These are phyloP conservation scores for Augiades crinisus DNA, from an alignment of 2,888 invertebrate species.

Conservation along the genomic window DNA sequence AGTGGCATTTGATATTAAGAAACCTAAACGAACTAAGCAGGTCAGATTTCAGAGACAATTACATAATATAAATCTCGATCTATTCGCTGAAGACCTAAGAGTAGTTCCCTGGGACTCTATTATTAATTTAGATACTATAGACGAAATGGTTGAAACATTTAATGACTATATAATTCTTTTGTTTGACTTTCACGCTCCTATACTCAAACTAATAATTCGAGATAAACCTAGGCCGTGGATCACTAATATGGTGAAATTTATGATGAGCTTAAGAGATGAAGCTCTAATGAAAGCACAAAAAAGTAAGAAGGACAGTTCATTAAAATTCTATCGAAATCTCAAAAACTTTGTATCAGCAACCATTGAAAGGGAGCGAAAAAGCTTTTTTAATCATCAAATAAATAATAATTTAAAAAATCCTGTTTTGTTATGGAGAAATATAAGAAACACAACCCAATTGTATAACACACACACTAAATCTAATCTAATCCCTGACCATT, in stretches of 20 bases:
- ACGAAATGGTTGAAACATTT: constrained; percentile 24
- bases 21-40: background rate
- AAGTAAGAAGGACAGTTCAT: constrained; percentile 9
- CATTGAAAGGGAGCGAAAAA: constrained; percentile 26
- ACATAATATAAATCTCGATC: background rate
- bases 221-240: constrained; percentile 29
- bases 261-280: constrained; percentile 29
- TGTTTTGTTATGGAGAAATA: background rate
- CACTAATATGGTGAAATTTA: constrained; percentile 28
- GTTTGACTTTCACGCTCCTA: constrained; percentile 31
- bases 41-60: background rate
- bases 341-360: constrained; percentile 25
- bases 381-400: background rate
- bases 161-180: constrained; percentile 15
- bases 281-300: constrained; percentile 18
- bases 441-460: background rate
- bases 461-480: background rate
- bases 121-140: background rate
- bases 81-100: background rate
- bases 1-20: constrained; percentile 8
- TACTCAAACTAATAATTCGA: constrained; percentile 9
- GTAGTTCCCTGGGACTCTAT: background rate
- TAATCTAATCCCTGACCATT: background rate
- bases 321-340: constrained; percentile 24
- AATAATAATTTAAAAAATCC: constrained; percentile 1